Percentiles rank a stretch among this genome's conserved stretches.
phyloP scores from a whole-genome alignment of 2,113 vertebrate species.

The Pygoscelis antarcticus region DNA sequence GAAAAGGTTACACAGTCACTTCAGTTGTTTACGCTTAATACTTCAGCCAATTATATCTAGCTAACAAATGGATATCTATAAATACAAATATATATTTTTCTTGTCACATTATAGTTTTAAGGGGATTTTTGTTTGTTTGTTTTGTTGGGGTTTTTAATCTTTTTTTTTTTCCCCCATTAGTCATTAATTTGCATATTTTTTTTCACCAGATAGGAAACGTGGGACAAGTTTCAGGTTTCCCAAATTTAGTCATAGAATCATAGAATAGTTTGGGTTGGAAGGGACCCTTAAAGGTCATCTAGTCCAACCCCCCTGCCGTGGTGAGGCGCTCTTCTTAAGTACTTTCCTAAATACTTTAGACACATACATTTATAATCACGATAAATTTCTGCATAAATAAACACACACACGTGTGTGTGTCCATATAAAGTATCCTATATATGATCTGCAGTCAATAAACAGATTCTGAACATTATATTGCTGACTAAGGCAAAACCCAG shows the following conservation, averaged over 20 bases:
- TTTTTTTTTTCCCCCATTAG: accelerated
- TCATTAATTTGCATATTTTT: accelerated
- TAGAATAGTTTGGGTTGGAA: no score
- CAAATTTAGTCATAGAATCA: neutral
- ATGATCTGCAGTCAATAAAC: neutral
- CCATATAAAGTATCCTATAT: neutral
- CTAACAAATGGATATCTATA: neutral
- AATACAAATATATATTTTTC: neutral
- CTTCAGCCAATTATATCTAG: neutral
- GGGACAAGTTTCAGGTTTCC: neutral
- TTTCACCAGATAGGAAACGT: neutral
- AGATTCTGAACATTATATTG: neutral
- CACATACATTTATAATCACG: neutral
- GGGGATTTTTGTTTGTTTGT: neutral
- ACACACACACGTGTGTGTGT: neutral
- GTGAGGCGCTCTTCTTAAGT: neutral
- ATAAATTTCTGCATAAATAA: neutral
- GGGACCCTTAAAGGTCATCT: no score
- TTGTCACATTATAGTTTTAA: accelerated
- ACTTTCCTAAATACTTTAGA: neutral
- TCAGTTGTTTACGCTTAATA: neutral
- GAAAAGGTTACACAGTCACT: neutral
- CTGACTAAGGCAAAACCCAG: neutral
- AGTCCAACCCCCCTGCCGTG: no score
- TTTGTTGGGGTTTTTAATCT: accelerated